These are phyloP conservation scores for Dasypogon diadema DNA, from an alignment of 2,888 invertebrate genomes.

Conservation along the genomic window DNA sequence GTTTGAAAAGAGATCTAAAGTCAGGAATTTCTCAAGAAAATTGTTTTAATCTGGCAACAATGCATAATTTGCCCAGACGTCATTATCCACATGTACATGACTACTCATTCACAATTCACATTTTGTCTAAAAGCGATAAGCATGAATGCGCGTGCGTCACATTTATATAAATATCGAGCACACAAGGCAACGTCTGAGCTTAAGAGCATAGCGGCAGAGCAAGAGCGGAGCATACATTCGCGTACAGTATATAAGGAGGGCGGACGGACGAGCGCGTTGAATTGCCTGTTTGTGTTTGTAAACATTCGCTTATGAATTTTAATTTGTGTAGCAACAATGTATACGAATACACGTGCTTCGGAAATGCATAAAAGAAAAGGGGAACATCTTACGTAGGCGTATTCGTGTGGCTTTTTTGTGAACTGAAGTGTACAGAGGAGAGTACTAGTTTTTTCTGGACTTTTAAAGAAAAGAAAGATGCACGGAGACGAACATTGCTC, in stretches of 20 bases:
- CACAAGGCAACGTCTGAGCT: no score
- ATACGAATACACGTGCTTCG: conserved; percentile 62
- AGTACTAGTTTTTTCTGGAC: no score
- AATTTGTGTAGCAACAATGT: conserved; percentile 59
- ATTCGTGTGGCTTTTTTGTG: not conserved
- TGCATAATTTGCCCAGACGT: conserved; percentile 59
- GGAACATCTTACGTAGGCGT: conserved; percentile 21
- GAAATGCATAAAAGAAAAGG: conserved; percentile 37
- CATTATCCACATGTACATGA: no score
- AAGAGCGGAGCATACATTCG: not conserved
- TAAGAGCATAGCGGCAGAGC: no score
- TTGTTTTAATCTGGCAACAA: conserved; percentile 56
- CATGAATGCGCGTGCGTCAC: conserved; percentile 45
- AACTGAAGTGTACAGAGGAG: no score
- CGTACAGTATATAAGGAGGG: not conserved
- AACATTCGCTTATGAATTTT: conserved; percentile 28
- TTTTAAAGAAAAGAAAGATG: no score
- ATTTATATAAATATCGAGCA: conserved; percentile 3
- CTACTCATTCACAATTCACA: conserved; percentile 50
- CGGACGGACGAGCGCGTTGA: not conserved
- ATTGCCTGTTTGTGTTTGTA: not conserved
- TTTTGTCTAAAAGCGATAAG: conserved; percentile 11
- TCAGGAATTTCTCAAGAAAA: no score
- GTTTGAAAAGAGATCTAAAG: no score
- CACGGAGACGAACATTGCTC: no score